phyloP scores from a whole-genome alignment of 2,113 vertebrate genomes.

The Stegastes partitus region DNA sequence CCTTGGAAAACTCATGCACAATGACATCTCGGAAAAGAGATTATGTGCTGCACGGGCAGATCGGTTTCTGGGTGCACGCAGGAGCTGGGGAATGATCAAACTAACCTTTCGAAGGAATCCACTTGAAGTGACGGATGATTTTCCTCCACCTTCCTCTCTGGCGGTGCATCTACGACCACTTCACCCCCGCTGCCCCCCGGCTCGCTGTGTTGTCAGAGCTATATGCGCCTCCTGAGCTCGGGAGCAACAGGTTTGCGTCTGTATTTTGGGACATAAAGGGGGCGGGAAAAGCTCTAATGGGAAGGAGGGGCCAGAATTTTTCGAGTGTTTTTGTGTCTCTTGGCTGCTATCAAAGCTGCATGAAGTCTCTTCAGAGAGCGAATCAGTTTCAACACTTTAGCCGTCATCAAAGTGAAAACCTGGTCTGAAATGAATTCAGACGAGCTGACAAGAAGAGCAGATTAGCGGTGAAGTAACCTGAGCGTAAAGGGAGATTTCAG shows the following conservation, averaged over 20 bases:
- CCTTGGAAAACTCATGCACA: conserved; percentile 46
- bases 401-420: no score
- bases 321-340: conserved; percentile 24
- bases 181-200: conserved; percentile 12
- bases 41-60: conserved; percentile 34
- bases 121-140: conserved; percentile 17
- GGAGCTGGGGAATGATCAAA: conserved; percentile 29
- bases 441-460: no score
- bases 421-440: no score
- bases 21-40: conserved; percentile 54
- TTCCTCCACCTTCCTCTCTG: conserved; percentile 6
- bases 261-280: conserved; percentile 68
- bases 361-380: neutral
- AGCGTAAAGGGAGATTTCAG: no score
- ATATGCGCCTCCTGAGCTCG: conserved; percentile 30
- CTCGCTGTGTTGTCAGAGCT: conserved; percentile 39
- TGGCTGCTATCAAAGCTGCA: conserved; percentile 9
- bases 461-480: no score
- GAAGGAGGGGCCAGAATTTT: conserved; percentile 59
- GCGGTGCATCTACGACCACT: neutral
- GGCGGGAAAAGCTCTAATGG: conserved; percentile 36
- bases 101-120: conserved; percentile 61
- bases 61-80: conserved; percentile 43
- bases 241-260: conserved; percentile 65
- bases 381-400: no score